Conservation (phyloP, 1,140 invertebrate species). For the Drosophila pruinosa region DNA sequence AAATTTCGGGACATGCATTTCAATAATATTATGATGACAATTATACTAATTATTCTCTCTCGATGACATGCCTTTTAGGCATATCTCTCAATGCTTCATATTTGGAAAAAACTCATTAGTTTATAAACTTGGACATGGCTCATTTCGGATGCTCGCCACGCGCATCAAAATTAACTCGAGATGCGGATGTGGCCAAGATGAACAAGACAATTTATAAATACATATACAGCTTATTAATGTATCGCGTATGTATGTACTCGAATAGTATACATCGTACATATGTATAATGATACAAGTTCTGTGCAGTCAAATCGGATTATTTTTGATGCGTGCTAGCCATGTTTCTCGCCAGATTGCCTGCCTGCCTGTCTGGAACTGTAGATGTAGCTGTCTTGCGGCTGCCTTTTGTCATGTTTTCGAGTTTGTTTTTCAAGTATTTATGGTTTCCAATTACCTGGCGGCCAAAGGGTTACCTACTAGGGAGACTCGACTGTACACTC, state of each 20-base stretch:
- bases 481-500: not conserved
- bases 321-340: slow-evolving; percentile 64
- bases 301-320: slow-evolving; percentile 71
- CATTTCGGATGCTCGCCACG: slow-evolving; percentile 38
- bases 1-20: slow-evolving; percentile 8
- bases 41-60: not conserved
- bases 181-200: slow-evolving; percentile 37
- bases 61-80: slow-evolving; percentile 13
- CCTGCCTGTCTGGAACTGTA: slow-evolving; percentile 24
- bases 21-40: not conserved
- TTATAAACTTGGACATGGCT: slow-evolving; percentile 37
- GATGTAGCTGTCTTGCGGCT: slow-evolving; percentile 10
- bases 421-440: slow-evolving; percentile 60
- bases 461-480: slow-evolving; percentile 7
- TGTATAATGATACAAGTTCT: not conserved
- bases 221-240: not conserved
- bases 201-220: slow-evolving; percentile 28
- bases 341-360: slow-evolving; percentile 35
- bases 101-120: slow-evolving; percentile 66
- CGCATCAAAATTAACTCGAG: slow-evolving; percentile 11
- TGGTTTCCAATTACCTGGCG: slow-evolving; percentile 68
- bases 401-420: slow-evolving; percentile 34
- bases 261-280: not conserved
- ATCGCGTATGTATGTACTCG: not conserved
- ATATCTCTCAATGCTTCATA: slow-evolving; percentile 51